These are phyloP conservation scores for Frankliniella intonsa DNA, from an alignment of 2,888 invertebrate species.

Conservation along the genomic window DNA sequence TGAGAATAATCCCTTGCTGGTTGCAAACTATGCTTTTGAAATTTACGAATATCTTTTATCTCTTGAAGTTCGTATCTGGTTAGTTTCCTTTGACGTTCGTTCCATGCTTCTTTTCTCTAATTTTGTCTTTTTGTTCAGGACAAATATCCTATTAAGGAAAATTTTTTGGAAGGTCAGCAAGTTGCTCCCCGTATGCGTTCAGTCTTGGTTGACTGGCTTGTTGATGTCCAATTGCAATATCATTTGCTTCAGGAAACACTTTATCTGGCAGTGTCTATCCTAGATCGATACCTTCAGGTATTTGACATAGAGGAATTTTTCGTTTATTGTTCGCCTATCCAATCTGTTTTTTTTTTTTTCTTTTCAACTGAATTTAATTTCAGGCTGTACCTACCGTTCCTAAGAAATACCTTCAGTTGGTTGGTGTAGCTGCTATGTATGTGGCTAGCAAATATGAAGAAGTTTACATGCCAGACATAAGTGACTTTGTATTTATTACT, in stretches of 20 bases:
- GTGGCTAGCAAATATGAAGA: constrained; percentile 95
- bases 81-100: neutral
- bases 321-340: constrained; percentile 29
- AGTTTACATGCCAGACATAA: constrained; percentile 78
- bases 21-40: constrained; percentile 81
- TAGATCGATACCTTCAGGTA: constrained; percentile 86
- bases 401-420: constrained; percentile 72
- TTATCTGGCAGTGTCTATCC: constrained; percentile 77
- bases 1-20: constrained; percentile 67
- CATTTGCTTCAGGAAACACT: constrained; percentile 82
- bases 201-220: constrained; percentile 89
- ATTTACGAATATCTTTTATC: constrained; percentile 78
- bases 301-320: constrained; percentile 30
- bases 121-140: constrained; percentile 43
- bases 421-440: constrained; percentile 84
- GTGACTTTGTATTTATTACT: constrained; percentile 86
- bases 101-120: neutral
- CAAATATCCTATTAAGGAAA: constrained; percentile 58
- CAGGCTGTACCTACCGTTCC: constrained; percentile 59
- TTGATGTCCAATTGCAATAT: constrained; percentile 85
- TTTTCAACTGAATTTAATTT: constrained; percentile 41
- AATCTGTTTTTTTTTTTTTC: constrained; percentile 29
- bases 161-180: constrained; percentile 64
- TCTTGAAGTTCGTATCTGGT: constrained; percentile 44
- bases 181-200: constrained; percentile 82